Conservation (phyloP, 2,888 invertebrate species). For the Quadroppia sp. region DNA sequence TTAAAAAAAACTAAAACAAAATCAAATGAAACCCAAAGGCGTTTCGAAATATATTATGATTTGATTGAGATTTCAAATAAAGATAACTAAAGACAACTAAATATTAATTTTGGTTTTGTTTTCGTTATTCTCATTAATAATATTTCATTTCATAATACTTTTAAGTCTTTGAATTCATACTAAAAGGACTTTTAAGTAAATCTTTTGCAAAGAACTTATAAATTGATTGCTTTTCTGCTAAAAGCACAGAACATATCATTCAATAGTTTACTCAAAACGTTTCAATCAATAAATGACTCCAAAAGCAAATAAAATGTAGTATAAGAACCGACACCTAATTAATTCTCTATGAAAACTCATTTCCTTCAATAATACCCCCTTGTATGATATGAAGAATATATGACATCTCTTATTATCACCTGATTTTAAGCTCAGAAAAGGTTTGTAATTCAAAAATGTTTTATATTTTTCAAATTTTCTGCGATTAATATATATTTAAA, state of each 20-base stretch:
- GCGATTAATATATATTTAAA: too few species aligned
- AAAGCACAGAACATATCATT: not conserved
- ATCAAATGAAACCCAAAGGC: not conserved
- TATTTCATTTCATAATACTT: not conserved
- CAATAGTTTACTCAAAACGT: constrained; percentile 6
- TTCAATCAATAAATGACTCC: constrained; percentile 13
- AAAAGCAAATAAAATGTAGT: constrained; percentile 10
- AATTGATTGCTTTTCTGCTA: constrained; percentile 5
- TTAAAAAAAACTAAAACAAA: too few species aligned
- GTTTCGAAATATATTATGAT: not conserved
- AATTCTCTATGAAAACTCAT: not conserved
- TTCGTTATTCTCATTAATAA: not conserved
- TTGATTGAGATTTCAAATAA: too few species aligned
- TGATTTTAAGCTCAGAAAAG: too few species aligned
- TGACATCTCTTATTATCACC: too few species aligned
- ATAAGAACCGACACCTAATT: not conserved
- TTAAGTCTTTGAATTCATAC: not conserved
- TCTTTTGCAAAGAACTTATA: not conserved
- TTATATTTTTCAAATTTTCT: too few species aligned
- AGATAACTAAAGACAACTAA: too few species aligned
- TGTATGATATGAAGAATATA: not conserved
- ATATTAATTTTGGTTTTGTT: not conserved
- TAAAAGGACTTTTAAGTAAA: not conserved
- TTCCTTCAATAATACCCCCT: not conserved
- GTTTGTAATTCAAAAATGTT: too few species aligned